Percentiles rank a stretch among this genome's conserved stretches.
These are phyloP conservation scores for Peromyscus eremicus DNA, from an alignment of 2,797 vertebrate species.

Conservation along the genomic window DNA sequence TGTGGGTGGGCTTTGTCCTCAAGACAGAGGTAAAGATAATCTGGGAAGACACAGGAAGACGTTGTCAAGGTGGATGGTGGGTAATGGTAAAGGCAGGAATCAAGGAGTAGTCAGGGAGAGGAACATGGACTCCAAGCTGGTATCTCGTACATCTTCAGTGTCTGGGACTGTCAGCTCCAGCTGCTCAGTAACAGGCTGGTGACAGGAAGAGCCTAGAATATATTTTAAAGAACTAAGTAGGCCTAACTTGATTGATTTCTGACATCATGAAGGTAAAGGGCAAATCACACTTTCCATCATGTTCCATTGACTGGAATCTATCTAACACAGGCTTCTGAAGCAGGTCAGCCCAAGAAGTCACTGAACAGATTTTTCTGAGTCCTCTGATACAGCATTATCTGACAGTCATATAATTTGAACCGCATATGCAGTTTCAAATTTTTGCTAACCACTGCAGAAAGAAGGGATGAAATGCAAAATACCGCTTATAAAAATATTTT, in stretches of 20 bases:
- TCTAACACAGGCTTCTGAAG: neutral
- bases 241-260: constrained; percentile 18
- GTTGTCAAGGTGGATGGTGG: neutral
- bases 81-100: neutral
- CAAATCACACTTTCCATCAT: neutral
- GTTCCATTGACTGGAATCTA: neutral
- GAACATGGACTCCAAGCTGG: neutral
- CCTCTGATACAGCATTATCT: neutral
- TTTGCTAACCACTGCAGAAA: constrained; percentile 25
- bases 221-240: neutral
- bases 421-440: neutral
- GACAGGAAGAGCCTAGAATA: neutral
- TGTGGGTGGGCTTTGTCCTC: neutral
- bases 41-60: neutral
- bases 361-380: neutral
- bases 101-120: neutral
- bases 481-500: constrained; percentile 15
- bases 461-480: neutral
- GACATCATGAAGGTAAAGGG: neutral
- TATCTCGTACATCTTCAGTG: neutral
- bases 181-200: neutral
- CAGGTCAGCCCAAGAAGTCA: neutral
- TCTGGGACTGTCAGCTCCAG: neutral
- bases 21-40: constrained; percentile 13
- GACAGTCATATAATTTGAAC: constrained; percentile 15